Base-by-base conservation (phyloP, 1,140 invertebrate genomes). In the Leptinotarsa texana region DNA sequence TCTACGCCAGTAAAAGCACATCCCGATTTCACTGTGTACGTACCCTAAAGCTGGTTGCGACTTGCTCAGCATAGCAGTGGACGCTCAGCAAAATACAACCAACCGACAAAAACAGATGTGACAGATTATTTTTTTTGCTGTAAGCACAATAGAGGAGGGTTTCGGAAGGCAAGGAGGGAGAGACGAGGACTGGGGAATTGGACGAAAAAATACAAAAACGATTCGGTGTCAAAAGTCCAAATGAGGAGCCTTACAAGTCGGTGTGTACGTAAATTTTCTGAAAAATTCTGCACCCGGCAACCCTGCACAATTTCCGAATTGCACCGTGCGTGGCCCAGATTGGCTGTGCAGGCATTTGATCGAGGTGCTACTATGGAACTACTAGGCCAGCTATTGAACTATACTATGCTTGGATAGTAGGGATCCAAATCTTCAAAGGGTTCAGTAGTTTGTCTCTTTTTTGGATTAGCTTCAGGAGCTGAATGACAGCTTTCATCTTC, bases 301-400 rank as follows among this genome's bases (percentile, higher is more conserved):
- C 78, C 77, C 77, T 79, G 78, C 77, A 79, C 78, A 73, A 70
- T 47, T 63, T 72, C 63, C 67, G 48, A 80, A 78, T 80, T 77
- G 80, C 80, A 76, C 79, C 80, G 82, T 85, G 83, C 83, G 84
- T 85, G 83, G 84, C 84, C 78, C 80, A 79, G 81, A 79, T 79
- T 83, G 84, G 84, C 84, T 85, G 83, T 85, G 84, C 83, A 83
- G 83, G 83, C 82, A 78, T 78, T 80, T 77, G 74, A 74, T 69
- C 63, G 69, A 80, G 75, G 83, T 82, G 83, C 84, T 83, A 83
- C 82, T 84, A 83, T 65, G 78, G 62, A 57, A 79, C 79, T 82
- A 83, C 79, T 61, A 78, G 78, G 77, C 79, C 79, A 80, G 74
- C 81, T 81, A 80, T 75, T 72, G 73, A 80, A 76, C 78, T 17